A percentile compares a stretch with the other conserved stretches of the same genome.
Evolutionary conservation across 2,113 vertebrate genomes (phyloP).

Genomic region (Aspiorhynchus laticeps): DNA sequence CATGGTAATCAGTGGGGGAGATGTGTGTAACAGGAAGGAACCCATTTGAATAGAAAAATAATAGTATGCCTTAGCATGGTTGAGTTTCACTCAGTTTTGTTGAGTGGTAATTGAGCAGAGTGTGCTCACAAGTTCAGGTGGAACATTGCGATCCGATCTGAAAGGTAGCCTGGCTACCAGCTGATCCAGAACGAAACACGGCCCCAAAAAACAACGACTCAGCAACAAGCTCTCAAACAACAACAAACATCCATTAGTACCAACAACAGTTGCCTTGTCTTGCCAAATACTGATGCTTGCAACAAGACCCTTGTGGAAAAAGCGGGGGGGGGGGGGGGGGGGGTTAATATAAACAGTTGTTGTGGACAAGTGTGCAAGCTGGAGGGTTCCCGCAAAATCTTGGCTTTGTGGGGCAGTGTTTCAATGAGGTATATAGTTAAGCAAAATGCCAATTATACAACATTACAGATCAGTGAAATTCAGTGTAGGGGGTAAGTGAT

Average conservation of each 20-base stretch:
- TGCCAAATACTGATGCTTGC: conserved; percentile 47
- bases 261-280: conserved; percentile 47
- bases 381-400: conserved; percentile 10
- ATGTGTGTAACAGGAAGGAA: conserved; percentile 58
- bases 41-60: conserved; percentile 67
- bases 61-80: conserved; percentile 66
- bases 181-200: conserved; percentile 50
- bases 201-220: conserved; percentile 50
- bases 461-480: background rate
- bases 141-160: conserved; percentile 59
- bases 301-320: conserved; percentile 42
- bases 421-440: background rate
- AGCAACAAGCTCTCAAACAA: conserved; percentile 56
- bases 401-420: background rate
- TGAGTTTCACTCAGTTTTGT: conserved; percentile 66
- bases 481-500: background rate
- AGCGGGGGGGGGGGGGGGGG: background rate
- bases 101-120: conserved; percentile 61
- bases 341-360: conserved; percentile 32
- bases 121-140: conserved; percentile 54
- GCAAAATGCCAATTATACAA: background rate
- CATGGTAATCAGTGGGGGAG: conserved; percentile 30
- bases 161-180: conserved; percentile 54
- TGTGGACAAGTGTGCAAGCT: background rate
- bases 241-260: conserved; percentile 55